Base-by-base conservation (phyloP, 2,888 invertebrate genomes). In the Nemotelus pantherinus region DNA sequence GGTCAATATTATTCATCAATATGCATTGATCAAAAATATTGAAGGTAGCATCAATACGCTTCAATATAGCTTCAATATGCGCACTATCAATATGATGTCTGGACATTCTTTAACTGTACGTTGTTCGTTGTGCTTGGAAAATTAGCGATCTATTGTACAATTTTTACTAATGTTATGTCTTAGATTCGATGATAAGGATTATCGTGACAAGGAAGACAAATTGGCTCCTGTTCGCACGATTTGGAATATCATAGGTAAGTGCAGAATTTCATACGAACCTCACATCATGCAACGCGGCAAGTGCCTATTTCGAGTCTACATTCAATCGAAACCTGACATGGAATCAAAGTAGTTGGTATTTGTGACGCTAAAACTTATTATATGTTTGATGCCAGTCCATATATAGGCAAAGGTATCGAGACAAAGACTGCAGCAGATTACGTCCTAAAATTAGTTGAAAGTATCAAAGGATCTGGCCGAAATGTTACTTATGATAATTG, bases 351-450 rank as follows among this genome's bases (percentile, higher is more conserved):
- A 39, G 53, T 53, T 10, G 43, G 10, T 10, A 53, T 53, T 43
- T 70, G 43, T 7, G 53, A 53, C 43, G 6, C 43, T 70, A 6
- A 70, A 39, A 70, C 70, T 41, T 63, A 41, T 63, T 63, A 63
- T 63, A 63, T 63, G 63, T 63, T 63, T 43, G 63, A 63, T 63
- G 63, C 63, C 41, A 63, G n/a, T 63, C 63, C 63, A 43, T 63
- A 63, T 63, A 63, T 63, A 41, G 63, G 63, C 63, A 63, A 63
- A 4, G 63, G 43, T 41, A 63, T 43, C 5, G 63, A 63, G 43
- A 9, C 43, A 63, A 63, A 63, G 43, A 63, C 63, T 41, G 5
- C 63, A 6, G 53, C 53, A 25, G 41, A 25, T 41, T 7, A 63
- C 6, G 63, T 41, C 25, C 6, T n/a, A 25, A 58, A 58, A 58